phyloP scores from a whole-genome alignment of 2,113 vertebrate species.

The Noctilio leporinus region DNA sequence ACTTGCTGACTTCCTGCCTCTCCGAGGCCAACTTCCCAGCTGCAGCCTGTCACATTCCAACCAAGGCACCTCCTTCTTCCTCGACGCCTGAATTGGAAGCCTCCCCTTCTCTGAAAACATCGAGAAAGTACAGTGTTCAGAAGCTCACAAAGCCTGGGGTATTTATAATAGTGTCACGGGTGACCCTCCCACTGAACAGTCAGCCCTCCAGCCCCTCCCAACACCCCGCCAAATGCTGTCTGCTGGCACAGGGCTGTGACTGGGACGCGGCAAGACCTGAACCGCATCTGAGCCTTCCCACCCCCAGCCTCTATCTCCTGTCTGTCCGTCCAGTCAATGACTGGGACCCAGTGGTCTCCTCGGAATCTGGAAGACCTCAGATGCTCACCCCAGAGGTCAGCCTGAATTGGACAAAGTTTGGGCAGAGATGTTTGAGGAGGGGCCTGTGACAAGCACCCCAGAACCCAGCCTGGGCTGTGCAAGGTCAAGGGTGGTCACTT shows the following conservation, averaged over 20 bases:
- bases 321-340: background rate
- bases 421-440: background rate
- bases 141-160: background rate
- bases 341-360: background rate
- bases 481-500: background rate
- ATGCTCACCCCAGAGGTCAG: background rate
- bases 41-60: slow-evolving; percentile 38
- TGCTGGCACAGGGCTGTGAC: background rate
- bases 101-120: background rate
- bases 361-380: background rate
- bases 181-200: background rate
- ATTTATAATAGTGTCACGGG: background rate
- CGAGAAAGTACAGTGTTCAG: background rate
- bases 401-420: background rate
- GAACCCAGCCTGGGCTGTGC: background rate
- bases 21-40: slow-evolving; percentile 22
- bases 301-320: background rate
- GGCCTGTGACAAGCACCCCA: background rate
- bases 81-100: background rate
- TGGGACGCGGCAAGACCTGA: background rate
- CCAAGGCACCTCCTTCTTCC: slow-evolving; percentile 37
- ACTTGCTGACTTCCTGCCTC: background rate
- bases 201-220: background rate
- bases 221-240: background rate
- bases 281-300: background rate